These are phyloP conservation scores for Drosophila gaucha DNA, from an alignment of 2,888 invertebrate genomes.

Conservation along the genomic window DNA sequence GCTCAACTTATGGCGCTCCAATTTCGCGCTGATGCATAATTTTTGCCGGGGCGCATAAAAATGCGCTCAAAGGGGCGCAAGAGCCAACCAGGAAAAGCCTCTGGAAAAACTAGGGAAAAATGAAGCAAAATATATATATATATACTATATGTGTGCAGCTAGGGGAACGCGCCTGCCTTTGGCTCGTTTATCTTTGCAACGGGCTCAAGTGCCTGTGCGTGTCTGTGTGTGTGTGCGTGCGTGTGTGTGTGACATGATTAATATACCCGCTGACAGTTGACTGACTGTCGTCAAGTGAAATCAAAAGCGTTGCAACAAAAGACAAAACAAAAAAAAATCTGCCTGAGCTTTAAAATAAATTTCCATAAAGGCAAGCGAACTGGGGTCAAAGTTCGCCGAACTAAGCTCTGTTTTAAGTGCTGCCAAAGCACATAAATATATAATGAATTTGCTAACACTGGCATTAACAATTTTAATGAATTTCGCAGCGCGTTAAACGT, in stretches of 20 bases:
- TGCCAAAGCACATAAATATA: slow-evolving; percentile 3
- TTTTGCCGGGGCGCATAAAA: slow-evolving; percentile 69
- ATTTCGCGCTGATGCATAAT: slow-evolving; percentile 80
- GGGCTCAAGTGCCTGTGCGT: slow-evolving; percentile 27
- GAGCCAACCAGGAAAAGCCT: slow-evolving; percentile 52
- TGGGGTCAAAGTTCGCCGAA: neutral
- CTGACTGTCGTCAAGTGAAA: slow-evolving; percentile 78
- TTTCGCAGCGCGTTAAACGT: slow-evolving; percentile 53
- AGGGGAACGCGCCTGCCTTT: slow-evolving; percentile 39
- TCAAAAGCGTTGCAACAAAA: slow-evolving; percentile 61
- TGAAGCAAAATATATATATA: slow-evolving; percentile 12
- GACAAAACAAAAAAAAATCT: neutral
- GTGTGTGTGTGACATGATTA: slow-evolving; percentile 79
- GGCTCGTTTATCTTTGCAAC: slow-evolving; percentile 49
- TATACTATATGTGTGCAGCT: slow-evolving; percentile 22
- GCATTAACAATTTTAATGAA: slow-evolving; percentile 62
- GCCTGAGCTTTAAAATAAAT: slow-evolving; percentile 42
- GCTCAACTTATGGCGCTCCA: slow-evolving; percentile 76
- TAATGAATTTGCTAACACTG: slow-evolving; percentile 23
- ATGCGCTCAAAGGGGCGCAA: slow-evolving; percentile 72
- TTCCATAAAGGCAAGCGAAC: slow-evolving; percentile 1
- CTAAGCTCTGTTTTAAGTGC: neutral
- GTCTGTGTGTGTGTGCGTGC: slow-evolving; percentile 34
- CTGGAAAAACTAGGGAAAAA: slow-evolving; percentile 27
- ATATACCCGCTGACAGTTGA: slow-evolving; percentile 81